These are phyloP conservation scores for Trichosurus vulpecula DNA, from an alignment of 2,797 vertebrate species.

Conservation along the genomic window DNA sequence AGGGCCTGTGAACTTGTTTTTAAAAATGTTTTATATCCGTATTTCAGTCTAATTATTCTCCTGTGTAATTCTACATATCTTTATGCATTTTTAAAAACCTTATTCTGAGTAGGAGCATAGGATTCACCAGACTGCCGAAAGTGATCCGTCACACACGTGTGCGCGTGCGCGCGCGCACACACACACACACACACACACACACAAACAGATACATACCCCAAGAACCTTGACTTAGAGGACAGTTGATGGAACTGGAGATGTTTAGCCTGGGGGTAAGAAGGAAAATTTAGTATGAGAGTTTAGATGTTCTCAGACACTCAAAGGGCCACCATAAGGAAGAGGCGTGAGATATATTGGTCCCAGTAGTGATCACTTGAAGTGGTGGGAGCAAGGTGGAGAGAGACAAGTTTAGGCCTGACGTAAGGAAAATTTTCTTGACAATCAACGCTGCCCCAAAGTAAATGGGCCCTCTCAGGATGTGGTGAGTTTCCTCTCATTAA, in stretches of 20 bases:
- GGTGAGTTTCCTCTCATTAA: neutral
- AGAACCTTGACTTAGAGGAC: neutral
- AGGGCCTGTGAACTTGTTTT: neutral
- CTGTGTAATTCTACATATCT: neutral
- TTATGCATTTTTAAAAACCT: neutral
- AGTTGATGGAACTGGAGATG: neutral
- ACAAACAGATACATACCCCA: neutral
- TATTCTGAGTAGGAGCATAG: neutral
- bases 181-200: neutral
- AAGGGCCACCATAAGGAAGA: neutral
- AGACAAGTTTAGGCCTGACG: neutral
- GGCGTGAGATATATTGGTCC: neutral
- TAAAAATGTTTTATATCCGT: neutral
- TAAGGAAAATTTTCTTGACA: neutral
- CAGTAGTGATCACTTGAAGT: neutral
- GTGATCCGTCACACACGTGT: neutral
- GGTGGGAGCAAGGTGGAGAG: neutral
- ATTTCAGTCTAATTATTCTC: neutral
- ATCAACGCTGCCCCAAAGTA: neutral
- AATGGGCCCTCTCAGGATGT: neutral
- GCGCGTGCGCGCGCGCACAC: too few species aligned
- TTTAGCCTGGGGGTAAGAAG: neutral
- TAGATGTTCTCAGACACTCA: neutral
- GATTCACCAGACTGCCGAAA: neutral
- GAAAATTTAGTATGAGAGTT: neutral